These are phyloP conservation scores for Ceuthmochares aereus DNA, from an alignment of 2,113 vertebrate genomes.

Conservation along the genomic window DNA sequence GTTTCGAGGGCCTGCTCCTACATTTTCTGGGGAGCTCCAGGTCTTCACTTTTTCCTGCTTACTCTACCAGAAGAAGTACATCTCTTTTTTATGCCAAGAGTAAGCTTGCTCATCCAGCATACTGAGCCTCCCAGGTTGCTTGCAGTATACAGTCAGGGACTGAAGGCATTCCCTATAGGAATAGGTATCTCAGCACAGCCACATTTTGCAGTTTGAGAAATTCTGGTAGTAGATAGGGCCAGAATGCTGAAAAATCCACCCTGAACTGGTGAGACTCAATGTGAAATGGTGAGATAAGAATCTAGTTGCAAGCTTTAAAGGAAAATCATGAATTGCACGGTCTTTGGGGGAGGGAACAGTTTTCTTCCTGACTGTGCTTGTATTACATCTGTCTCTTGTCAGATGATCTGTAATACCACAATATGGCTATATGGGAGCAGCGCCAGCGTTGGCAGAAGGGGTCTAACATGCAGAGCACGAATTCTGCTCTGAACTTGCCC, in stretches of 20 bases:
- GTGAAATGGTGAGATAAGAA: neutral
- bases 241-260: neutral
- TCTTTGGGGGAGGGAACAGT: neutral
- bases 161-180: neutral
- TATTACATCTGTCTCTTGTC: neutral
- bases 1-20: neutral
- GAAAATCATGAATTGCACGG: neutral
- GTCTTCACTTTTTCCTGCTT: neutral
- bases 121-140: neutral
- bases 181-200: neutral
- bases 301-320: neutral
- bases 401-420: neutral
- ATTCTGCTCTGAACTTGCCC: neutral
- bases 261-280: neutral
- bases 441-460: neutral
- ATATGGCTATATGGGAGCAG: neutral
- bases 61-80: neutral
- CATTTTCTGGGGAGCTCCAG: neutral
- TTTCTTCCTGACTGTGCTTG: neutral
- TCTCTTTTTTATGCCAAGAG: neutral
- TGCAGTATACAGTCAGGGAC: neutral
- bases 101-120: neutral
- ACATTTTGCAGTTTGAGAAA: neutral
- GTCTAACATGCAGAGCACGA: neutral
- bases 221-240: neutral